Base-by-base conservation (phyloP, 2,113 vertebrate species). In the Lamprotornis superbus region DNA sequence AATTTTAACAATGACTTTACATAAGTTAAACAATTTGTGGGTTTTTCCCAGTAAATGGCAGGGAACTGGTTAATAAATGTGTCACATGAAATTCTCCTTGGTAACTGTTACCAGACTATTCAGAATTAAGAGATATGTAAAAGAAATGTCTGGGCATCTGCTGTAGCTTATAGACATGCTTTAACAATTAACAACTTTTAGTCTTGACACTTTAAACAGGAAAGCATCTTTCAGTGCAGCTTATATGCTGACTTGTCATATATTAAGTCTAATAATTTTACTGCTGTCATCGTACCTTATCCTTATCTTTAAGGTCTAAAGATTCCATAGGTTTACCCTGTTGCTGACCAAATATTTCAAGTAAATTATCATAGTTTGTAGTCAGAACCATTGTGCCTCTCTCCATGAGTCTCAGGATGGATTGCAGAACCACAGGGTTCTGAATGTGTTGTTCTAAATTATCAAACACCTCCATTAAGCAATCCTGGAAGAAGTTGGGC, bases 401-500 rank as follows among this genome's bases (percentile, higher is more conserved):
- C 46, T 98, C 98, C 98, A 98, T 98, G 31, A 98, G 96, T 50
- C 87, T 87, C 35, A 98, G 95, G 90, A 98, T 96, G 11, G 97
- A 94, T 4, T 97, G 96, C 77, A 98, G 95, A 78, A 97, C 91
- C 64, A 90, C 88, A 0, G 98, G 98, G 73, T 96, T 95, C 96
- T 97, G 97, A 92, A 98, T 98, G 75, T 98, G 97, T 15, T 89
- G 97, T n/a, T 98, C 98, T 83, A 98, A 91, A 68, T 59, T 96
- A 83, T 98, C 98, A 17, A 98, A 98, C 7, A 98, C 83, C 68
- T 98, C 98, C 98, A 98, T 98, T 30, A 98, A 80, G 83, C 98
- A 98, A 47, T 98, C 98, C 94, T 98, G 98, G 97, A 98, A 98
- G 95, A 98, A 98, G 96, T 56, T 98, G 70, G 98, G 98, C 85